Evolutionary conservation across 2,888 invertebrate species (phyloP).

Genomic region (Malacosoma neustria): DNA sequence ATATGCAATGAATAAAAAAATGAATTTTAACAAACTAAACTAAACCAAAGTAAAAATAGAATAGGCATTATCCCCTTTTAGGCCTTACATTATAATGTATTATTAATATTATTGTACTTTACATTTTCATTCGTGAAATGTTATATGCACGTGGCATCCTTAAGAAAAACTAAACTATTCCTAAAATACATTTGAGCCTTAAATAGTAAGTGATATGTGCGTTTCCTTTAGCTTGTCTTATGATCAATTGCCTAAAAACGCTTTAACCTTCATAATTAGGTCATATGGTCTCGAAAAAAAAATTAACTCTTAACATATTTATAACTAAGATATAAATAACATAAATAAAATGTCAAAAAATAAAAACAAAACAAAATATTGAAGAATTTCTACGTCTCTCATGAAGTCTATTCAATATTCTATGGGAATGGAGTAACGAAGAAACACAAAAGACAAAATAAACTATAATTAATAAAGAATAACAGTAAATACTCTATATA

Average conservation of each 20-base stretch:
- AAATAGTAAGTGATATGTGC: slow-evolving; percentile 43
- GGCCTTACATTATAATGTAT: too few species aligned
- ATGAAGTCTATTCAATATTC: slow-evolving; percentile 32
- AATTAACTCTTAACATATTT: too few species aligned
- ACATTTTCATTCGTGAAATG: slow-evolving; percentile 61
- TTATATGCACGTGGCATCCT: slow-evolving; percentile 37
- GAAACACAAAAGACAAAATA: slow-evolving; percentile 30
- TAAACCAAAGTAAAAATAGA: too few species aligned
- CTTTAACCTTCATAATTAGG: slow-evolving; percentile 8
- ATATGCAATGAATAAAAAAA: too few species aligned
- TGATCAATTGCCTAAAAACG: slow-evolving; percentile 13
- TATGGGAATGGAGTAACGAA: slow-evolving; percentile 16
- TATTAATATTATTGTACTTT: slow-evolving; percentile 64
- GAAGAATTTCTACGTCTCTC: slow-evolving; percentile 27
- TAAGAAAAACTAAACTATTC: slow-evolving; percentile 33
- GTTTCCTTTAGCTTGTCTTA: slow-evolving; percentile 19
- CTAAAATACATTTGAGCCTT: slow-evolving; percentile 46
- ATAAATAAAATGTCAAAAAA: slow-evolving; percentile 15
- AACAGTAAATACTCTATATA: not conserved
- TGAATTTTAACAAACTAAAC: too few species aligned
- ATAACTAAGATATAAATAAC: slow-evolving; percentile 1
- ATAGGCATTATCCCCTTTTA: too few species aligned
- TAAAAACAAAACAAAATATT: slow-evolving; percentile 39
- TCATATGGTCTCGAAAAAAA: slow-evolving; percentile 2
- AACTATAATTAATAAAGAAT: not conserved